phyloP scores from a whole-genome alignment of 2,888 invertebrate species.

The Ypsolopha scabrella region DNA sequence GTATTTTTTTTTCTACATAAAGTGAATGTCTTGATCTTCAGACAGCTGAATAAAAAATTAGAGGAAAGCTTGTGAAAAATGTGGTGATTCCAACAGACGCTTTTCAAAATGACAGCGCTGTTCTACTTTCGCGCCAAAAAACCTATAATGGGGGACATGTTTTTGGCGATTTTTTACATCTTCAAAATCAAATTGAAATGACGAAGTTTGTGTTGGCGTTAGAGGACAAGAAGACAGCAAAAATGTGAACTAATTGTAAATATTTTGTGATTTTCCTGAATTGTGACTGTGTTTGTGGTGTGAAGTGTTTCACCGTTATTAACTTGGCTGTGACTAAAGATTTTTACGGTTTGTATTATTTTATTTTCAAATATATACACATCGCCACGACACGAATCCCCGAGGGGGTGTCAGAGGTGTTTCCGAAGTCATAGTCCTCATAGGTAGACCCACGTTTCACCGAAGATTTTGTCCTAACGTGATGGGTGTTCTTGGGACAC shows the following conservation, averaged over 20 bases:
- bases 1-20: constrained; percentile 18
- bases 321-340: neutral
- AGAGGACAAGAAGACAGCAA: constrained; percentile 24
- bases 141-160: constrained; percentile 40
- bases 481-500: too few species aligned
- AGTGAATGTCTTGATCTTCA: constrained; percentile 23
- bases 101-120: constrained; percentile 29
- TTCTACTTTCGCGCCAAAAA: constrained; percentile 59
- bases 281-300: constrained; percentile 15
- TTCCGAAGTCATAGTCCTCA: neutral
- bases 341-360: neutral
- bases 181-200: constrained; percentile 67
- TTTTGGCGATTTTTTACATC: constrained; percentile 47
- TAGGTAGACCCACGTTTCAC: neutral
- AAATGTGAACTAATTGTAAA: constrained; percentile 26
- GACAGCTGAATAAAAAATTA: neutral
- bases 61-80: constrained; percentile 15
- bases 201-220: constrained; percentile 27
- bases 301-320: constrained; percentile 10
- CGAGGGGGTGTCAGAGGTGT: neutral
- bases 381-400: too few species aligned
- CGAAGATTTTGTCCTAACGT: neutral
- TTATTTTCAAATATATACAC: too few species aligned
- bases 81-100: constrained; percentile 6
- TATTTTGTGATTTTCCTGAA: constrained; percentile 13